Percentiles rank a stretch among this genome's conserved stretches.
Conservation (phyloP, 2,888 invertebrate genomes). For the Galeruca laticollis region DNA sequence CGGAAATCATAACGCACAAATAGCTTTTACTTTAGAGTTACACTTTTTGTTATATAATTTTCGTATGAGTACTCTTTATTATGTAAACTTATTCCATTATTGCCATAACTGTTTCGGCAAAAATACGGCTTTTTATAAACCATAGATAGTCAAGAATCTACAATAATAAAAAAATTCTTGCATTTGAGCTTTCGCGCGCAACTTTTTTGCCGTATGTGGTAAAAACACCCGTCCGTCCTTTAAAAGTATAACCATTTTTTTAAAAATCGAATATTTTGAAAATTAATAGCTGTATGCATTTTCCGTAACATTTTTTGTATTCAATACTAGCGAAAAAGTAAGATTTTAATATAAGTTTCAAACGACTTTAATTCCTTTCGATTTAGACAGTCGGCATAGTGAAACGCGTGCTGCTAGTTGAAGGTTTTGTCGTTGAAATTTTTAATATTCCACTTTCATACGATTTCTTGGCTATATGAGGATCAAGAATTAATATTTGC, state of each 20-base stretch:
- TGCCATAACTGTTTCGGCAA: slow-evolving; percentile 57
- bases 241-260: slow-evolving; percentile 42
- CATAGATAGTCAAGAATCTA: slow-evolving; percentile 28
- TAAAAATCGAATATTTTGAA: slow-evolving; percentile 2
- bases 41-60: slow-evolving; percentile 15
- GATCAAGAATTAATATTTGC: no score
- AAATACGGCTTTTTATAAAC: slow-evolving; percentile 59
- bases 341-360: no score
- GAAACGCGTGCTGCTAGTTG: no score
- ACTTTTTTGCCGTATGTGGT: slow-evolving; percentile 26
- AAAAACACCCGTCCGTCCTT: slow-evolving; percentile 48
- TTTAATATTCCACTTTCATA: no score
- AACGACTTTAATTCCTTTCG: no score
- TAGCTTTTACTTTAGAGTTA: no score
- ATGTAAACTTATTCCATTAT: slow-evolving; percentile 48
- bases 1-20: no score
- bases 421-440: no score
- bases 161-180: slow-evolving; percentile 40
- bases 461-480: no score
- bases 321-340: no score
- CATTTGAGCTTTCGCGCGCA: slow-evolving; percentile 10
- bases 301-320: not conserved
- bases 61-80: slow-evolving; percentile 39
- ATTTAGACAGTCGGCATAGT: no score
- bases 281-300: slow-evolving; percentile 1